Base-by-base conservation (phyloP, 1,140 invertebrate species). In the Drosophila mayri region DNA sequence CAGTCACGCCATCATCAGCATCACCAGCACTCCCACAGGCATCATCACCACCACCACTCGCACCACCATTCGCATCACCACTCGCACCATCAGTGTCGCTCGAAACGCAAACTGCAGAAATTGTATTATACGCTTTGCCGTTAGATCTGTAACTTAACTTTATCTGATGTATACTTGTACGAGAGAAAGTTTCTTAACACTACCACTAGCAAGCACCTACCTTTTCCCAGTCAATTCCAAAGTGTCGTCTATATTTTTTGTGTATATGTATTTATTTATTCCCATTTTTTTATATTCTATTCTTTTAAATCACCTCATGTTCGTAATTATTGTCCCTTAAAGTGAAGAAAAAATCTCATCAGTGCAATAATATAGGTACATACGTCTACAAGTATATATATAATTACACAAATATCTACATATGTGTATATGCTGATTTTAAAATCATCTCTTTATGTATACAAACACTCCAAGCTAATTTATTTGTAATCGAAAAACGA, bases 121-220 rank as follows among this genome's bases (percentile, higher is more conserved):
- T 79, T 92, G 82, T 92, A 92, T 92, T 92, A 91, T 90, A 90
- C 90, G 71, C 90, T 91, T 86, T 91, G 90, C 76, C 90, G 90
- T 84, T 91, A 90, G 91, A 87, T 81, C 73, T 66, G 77, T 90
- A 88, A 67, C 73, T 52, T 75, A 81, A 57, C 66, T 84, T 60
- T 85, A 85, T 55, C 54, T 68, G 37, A 79, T 88, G 65, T 75
- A 71, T 67, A 71, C 80, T 79, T 64, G 75, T 67, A 70, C 79
- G 81, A 83, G 81, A 83, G 83, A 65, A 63, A 79, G 38, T 70
- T 77, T 72, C 68, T 60, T 71, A 43, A 20, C 41, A 50, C 67
- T 47, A 67, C 68, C 52, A 47, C 50, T 68, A 78, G 68, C 71
- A 52, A 61, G 35, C 57, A 40, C 62, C 32, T 12, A 50, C 25